Evolutionary conservation across 2,888 invertebrate species (phyloP).

Genomic region (Phyto melanocephala): DNA sequence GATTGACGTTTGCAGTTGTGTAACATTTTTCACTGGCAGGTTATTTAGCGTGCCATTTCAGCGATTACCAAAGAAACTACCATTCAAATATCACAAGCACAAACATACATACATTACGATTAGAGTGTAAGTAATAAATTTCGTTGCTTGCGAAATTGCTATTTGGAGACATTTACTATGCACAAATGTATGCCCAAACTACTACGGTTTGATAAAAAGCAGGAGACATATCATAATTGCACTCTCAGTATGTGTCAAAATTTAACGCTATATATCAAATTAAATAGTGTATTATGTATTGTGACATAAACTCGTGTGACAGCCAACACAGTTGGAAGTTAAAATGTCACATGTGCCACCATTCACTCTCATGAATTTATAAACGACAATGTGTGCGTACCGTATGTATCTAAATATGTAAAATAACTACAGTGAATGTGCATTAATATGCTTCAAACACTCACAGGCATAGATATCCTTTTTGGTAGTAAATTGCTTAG

Average conservation of each 20-base stretch:
- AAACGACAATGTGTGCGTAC: constrained; percentile 16
- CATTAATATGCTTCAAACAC: constrained; percentile 34
- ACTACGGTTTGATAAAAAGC: not conserved
- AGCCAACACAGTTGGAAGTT: constrained; percentile 69
- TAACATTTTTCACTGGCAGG: not conserved
- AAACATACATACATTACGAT: not conserved
- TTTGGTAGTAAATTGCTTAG: not conserved
- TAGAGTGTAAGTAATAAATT: not conserved
- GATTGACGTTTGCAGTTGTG: not conserved
- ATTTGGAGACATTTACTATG: not conserved
- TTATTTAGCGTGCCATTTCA: not conserved
- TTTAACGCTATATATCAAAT: constrained; percentile 72
- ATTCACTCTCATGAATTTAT: constrained; percentile 11
- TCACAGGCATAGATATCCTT: not conserved
- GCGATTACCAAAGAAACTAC: not conserved
- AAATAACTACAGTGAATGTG: not conserved
- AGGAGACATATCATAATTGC: constrained; percentile 51
- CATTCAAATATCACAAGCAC: not conserved
- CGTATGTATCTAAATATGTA: constrained; percentile 6
- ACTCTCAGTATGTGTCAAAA: constrained; percentile 64
- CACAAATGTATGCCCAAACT: not conserved
- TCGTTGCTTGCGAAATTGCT: not conserved
- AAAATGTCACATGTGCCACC: constrained; percentile 57
- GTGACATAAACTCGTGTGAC: constrained; percentile 76
- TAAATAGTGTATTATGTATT: constrained; percentile 68